Evolutionary conservation across 2,113 vertebrate genomes (phyloP).

Genomic region (Anoura caudifer): DNA sequence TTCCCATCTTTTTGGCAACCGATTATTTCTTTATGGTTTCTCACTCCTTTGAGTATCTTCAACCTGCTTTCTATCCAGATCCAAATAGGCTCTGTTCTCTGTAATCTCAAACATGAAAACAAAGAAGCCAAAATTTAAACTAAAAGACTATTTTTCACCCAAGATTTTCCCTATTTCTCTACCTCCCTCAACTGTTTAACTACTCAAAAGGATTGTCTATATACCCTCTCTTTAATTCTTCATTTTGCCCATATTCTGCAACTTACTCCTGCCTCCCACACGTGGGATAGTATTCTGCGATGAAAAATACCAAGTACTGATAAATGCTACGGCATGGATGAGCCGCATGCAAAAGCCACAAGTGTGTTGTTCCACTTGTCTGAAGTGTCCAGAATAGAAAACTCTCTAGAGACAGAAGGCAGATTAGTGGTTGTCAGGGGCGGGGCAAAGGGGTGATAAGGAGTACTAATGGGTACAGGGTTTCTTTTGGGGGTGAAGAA

Average conservation of each 20-base stretch:
- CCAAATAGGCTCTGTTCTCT: not conserved
- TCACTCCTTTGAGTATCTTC: not conserved
- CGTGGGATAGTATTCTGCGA: not conserved
- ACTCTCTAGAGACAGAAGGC: not conserved
- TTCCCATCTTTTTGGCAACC: not conserved
- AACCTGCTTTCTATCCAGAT: not conserved
- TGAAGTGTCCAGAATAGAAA: not conserved
- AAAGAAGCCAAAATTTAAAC: not conserved
- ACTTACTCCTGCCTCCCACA: not conserved
- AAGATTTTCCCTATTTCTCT: not conserved
- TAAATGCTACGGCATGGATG: not conserved
- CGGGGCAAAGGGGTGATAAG: not conserved
- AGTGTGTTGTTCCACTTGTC: not conserved
- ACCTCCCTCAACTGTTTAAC: not conserved
- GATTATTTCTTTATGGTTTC: not conserved
- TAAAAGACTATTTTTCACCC: not conserved
- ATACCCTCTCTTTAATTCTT: not conserved
- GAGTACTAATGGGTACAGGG: not conserved
- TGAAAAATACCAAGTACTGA: not conserved
- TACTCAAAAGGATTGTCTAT: not conserved
- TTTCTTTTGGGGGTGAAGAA: not conserved
- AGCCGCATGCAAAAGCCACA: not conserved
- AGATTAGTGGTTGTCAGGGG: not conserved
- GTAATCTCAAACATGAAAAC: not conserved
- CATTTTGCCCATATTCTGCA: not conserved